These are phyloP conservation scores for Lophura nycthemera DNA, from an alignment of 2,113 vertebrate species.

Conservation along the genomic window DNA sequence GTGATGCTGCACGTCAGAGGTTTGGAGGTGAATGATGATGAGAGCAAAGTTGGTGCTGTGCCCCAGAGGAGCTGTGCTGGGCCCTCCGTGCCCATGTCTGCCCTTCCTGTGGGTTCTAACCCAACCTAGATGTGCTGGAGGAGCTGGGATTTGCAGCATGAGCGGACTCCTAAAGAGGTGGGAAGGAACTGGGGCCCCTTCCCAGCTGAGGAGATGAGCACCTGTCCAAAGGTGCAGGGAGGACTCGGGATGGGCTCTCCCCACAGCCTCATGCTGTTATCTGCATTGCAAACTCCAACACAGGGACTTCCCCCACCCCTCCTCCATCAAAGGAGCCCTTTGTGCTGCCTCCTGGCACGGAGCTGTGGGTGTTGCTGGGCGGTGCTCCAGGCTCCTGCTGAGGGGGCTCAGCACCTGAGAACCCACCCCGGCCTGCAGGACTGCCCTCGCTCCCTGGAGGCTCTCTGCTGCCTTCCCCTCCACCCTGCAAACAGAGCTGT, in stretches of 20 bases:
- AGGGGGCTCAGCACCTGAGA: background rate
- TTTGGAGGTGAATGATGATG: no score
- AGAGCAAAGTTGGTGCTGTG: background rate
- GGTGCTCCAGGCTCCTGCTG: no score
- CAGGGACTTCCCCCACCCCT: background rate
- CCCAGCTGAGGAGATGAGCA: background rate
- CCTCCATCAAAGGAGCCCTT: background rate
- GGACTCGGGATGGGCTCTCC: background rate
- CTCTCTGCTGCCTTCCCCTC: background rate
- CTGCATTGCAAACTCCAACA: background rate
- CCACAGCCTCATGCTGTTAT: background rate
- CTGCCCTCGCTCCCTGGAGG: background rate
- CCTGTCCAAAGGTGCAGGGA: background rate
- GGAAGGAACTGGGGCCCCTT: background rate
- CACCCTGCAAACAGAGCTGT: background rate
- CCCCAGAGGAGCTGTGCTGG: background rate
- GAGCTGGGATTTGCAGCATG: background rate
- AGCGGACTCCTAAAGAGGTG: background rate
- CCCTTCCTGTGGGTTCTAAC: background rate
- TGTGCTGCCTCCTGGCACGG: background rate
- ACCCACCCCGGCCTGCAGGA: background rate
- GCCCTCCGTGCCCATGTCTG: fast-evolving
- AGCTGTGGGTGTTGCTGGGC: background rate
- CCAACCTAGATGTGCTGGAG: background rate
- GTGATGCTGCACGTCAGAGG: background rate